phyloP scores from a whole-genome alignment of 2,888 invertebrate species.

The Oasisia sp. region DNA sequence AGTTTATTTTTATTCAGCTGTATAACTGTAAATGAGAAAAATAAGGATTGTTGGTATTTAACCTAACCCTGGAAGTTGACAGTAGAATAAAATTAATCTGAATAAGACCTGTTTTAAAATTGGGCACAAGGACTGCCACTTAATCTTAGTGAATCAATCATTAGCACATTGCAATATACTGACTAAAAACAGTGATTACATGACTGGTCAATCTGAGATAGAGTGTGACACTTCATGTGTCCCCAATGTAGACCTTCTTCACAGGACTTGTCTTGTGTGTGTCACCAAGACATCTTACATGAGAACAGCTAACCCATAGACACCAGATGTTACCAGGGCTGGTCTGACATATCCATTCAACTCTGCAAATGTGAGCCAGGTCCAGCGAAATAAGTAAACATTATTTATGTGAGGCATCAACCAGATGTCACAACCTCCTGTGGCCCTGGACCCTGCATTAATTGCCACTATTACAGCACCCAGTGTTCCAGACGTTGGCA shows the following conservation, averaged over 20 bases:
- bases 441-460: background rate
- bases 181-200: background rate
- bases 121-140: too few species aligned
- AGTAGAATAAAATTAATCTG: too few species aligned
- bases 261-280: background rate
- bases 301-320: background rate
- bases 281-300: background rate
- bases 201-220: background rate
- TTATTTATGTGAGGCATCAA: background rate
- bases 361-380: background rate
- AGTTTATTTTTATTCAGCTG: too few species aligned
- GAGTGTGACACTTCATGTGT: background rate
- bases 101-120: too few species aligned
- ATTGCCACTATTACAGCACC: background rate
- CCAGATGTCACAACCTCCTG: background rate
- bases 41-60: too few species aligned
- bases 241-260: background rate
- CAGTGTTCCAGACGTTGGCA: background rate
- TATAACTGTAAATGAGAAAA: too few species aligned
- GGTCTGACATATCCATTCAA: background rate
- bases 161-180: background rate
- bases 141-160: background rate
- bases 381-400: background rate
- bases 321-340: background rate
- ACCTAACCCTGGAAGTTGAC: too few species aligned